A percentile compares a stretch with the other conserved stretches of the same genome.
phyloP scores from a whole-genome alignment of 2,888 invertebrate species.

The Saturnia pavonia region DNA sequence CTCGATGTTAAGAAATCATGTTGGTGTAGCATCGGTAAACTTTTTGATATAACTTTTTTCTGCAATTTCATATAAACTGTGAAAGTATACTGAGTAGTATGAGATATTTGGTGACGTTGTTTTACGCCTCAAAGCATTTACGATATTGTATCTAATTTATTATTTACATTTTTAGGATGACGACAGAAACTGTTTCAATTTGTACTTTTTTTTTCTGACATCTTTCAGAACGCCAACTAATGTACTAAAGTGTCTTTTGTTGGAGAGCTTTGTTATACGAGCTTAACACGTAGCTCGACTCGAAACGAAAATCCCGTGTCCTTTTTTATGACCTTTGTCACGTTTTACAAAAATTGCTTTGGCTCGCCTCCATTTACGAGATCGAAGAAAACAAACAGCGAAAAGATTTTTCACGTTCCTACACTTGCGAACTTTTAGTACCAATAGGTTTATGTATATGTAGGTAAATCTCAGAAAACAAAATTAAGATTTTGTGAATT shows the following conservation, averaged over 20 bases:
- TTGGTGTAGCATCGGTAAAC: background rate
- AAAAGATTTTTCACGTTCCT: conserved; percentile 26
- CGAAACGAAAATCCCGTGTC: conserved; percentile 35
- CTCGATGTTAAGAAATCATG: no score
- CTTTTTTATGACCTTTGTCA: conserved; percentile 62
- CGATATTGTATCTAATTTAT: background rate
- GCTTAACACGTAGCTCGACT: conserved; percentile 33
- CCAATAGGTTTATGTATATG: background rate
- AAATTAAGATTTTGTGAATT: background rate
- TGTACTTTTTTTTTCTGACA: background rate
- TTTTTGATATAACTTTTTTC: background rate
- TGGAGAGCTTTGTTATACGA: conserved; percentile 24
- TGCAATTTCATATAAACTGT: background rate
- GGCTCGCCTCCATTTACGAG: conserved; percentile 39
- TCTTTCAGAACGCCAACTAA: background rate
- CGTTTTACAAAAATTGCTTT: conserved; percentile 60
- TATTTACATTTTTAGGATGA: background rate
- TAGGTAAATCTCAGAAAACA: background rate
- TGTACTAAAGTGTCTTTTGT: background rate
- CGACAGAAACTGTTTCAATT: background rate
- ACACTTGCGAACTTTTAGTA: background rate
- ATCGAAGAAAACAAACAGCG: conserved; percentile 42
- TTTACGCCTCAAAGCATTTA: background rate
- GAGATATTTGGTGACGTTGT: background rate
- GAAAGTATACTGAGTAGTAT: background rate